Base-by-base conservation (phyloP, 2,888 invertebrate genomes). In the Autographa pulchrina region DNA sequence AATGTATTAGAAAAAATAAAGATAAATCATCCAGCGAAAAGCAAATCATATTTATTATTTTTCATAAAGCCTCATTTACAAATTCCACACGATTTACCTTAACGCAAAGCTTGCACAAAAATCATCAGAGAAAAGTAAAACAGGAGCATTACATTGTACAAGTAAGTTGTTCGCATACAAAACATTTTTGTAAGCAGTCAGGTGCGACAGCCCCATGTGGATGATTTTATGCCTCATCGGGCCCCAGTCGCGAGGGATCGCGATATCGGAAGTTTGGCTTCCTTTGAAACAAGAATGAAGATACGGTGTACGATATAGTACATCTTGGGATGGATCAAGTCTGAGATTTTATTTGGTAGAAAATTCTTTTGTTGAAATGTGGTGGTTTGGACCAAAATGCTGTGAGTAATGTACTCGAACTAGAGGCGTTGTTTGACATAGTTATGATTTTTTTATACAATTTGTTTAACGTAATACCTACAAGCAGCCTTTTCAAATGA, bases 151-250 rank as follows among this genome's bases (percentile, higher is more conserved):
- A 72, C 25, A 25, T 63, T 73, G 77, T 77, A 66, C 65, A 75
- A 66, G 71, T 68, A 73, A 70, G 68, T 73, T 70, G 76, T 82
- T 75, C 69, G 77, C 68, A 83, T 79, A 73, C 77, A 79, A 69
- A 82, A 74, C 72, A 81, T 82, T 82, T 82, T 74, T 82, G 82
- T 74, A 76, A 70, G 77, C 77, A 60, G 68, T 75, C 83, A 81
- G 77, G 81, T 85, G 85, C 74, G 65, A 66, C 65, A 65, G 76
- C 68, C 83, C 75, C 83, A 79, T 81, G 74, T 67, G 75, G 76
- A 83, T 81, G 73, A 85, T 84, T 83, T 77, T 75, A 76, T 80
- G 81, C 76, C 76, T 81, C 85, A 81, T 76, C 75, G 81, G 63
- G 65, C 66, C 43, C 62, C 75, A 75, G 72, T 71, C 81, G 61